Base-by-base conservation (phyloP, 2,113 vertebrate species). In the Pterocles orientalis region DNA sequence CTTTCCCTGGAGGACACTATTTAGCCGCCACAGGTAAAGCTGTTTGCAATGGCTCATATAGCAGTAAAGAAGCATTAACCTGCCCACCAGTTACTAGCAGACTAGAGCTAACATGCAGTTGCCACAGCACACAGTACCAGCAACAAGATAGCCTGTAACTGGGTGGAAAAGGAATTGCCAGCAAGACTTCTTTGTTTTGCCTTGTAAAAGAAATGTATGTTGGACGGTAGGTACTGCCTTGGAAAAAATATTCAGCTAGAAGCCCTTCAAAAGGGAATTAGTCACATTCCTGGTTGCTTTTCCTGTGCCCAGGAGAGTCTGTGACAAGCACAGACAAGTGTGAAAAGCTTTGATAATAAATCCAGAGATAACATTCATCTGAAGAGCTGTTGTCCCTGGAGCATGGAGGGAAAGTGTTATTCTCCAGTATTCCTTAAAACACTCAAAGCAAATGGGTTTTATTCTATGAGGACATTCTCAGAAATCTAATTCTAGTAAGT, bases 321-420 rank as follows among this genome's bases (percentile, higher is more conserved):
- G 66, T 82, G 81, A 94, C 89, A 95, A 85, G 77, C 41, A 84
- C 48, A 91, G 88, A 78, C 80, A 95, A 95, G 94, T 90, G 88
- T 65, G 88, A 94, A 96, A 93, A 89, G 73, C 89, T 89, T 71
- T 76, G 84, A 94, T 92, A 95, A 87, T 86, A 95, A 95, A 96
- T 91, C 83, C 48, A 87, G 77, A 92, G 75, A 82, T 80, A 95
- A 75, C 45, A 75, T 69, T 94, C 21, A 85, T 87, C 54, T 80
- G 54, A 88, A 89, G 81, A 82, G 31, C 8, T 68, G 31, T n/a
- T 73, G 41, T 77, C 78, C 86, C 87, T 61, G 58, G 54, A 91
- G 82, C 86, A 82, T 3, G 28, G 26, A 94, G 17, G 53, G 15
- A n/a, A 89, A 82, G 53, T n/a, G 28, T 79, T 85, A 72, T 85